A percentile compares a stretch with the other conserved stretches of the same genome.
These are phyloP conservation scores for Euphonia xanthogaster DNA, from an alignment of 2,797 vertebrate species.

Conservation along the genomic window DNA sequence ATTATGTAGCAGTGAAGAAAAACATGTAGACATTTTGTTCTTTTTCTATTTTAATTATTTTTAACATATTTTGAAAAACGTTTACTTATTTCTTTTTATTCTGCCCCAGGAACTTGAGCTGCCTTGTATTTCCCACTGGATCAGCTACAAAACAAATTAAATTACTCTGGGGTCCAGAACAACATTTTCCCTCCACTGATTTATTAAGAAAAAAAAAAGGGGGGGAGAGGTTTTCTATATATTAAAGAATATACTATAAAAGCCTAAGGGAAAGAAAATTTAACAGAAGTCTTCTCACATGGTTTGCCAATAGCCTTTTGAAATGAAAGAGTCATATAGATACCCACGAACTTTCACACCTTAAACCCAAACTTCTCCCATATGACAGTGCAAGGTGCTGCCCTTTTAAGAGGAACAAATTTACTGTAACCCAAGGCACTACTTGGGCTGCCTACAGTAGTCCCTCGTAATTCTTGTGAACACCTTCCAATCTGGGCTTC, in stretches of 20 bases:
- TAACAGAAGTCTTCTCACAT: not conserved
- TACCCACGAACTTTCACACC: not conserved
- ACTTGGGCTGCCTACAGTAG: not conserved
- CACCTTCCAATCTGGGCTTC: not conserved
- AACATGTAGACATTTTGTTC: not conserved
- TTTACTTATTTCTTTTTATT: not conserved
- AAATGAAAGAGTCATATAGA: not conserved
- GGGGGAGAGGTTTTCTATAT: rapidly evolving
- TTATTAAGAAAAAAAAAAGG: not conserved
- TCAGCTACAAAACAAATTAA: not conserved
- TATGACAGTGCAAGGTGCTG: not conserved
- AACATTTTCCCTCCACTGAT: not conserved
- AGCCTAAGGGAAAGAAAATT: not conserved
- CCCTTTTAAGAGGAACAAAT: not conserved
- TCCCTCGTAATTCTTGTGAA: not conserved
- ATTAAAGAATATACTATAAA: not conserved
- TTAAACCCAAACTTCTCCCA: not conserved
- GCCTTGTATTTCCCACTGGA: not conserved
- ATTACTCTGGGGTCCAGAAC: not conserved
- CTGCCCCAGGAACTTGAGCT: not conserved
- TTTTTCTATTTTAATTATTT: not conserved
- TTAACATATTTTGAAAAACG: not conserved
- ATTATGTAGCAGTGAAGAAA: not conserved
- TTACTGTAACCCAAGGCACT: not conserved
- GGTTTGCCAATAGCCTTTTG: not conserved